Conservation (phyloP, 2,113 vertebrate species). For the Emydocephalus ijimae region DNA sequence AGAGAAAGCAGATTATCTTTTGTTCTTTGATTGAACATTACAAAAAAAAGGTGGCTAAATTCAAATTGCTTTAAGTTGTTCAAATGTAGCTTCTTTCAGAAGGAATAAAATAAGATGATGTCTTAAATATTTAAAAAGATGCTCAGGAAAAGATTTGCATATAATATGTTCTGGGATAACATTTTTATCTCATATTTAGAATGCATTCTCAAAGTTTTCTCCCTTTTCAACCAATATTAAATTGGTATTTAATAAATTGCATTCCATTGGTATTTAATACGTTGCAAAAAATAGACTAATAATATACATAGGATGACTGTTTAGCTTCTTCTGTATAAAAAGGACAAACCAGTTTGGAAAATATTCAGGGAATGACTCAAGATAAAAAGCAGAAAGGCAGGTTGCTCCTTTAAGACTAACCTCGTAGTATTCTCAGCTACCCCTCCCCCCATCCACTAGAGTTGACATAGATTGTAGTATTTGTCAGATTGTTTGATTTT, state of each 20-base stretch:
- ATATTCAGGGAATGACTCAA: slow-evolving; percentile 10
- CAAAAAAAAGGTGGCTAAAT: accelerated
- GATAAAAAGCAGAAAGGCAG: neutral
- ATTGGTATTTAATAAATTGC: neutral
- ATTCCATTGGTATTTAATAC: neutral
- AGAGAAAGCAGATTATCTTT: neutral
- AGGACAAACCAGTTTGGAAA: neutral
- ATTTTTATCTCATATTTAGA: neutral
- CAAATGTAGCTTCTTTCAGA: accelerated
- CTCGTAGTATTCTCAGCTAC: neutral
- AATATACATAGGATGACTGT: neutral
- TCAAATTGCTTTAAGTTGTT: accelerated
- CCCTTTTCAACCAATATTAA: neutral
- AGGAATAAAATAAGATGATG: accelerated
- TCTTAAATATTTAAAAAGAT: accelerated
- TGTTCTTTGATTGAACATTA: accelerated
- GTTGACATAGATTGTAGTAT: neutral
- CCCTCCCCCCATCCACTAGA: too few species aligned
- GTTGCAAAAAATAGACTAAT: neutral
- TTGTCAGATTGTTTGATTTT: neutral
- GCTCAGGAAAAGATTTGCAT: neutral
- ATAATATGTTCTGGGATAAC: neutral
- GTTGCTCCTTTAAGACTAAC: neutral
- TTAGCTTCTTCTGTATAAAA: neutral
- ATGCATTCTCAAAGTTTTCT: neutral